Base-by-base conservation (phyloP, 1,140 invertebrate genomes). In the Ostrea edulis region DNA sequence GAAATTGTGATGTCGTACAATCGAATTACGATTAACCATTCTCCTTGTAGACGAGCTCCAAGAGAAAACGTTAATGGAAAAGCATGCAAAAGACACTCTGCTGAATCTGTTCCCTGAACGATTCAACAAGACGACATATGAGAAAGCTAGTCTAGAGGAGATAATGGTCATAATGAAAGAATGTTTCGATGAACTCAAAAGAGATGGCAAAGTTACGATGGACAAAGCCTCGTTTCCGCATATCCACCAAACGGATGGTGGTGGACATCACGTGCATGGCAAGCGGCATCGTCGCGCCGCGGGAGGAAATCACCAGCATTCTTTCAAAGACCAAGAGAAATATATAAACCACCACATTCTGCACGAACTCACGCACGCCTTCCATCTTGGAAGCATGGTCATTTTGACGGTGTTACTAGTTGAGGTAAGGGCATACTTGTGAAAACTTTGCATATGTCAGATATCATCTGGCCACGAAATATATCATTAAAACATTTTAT, bases 301-400 rank as follows among this genome's bases (percentile, higher is more conserved):
- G 20, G 91, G 90, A 8, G 91, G 85, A 82, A 89, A 91, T 62
- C 91, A 92, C 58, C 86, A 92, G 82, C 91, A 92, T 51, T 81
- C 88, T 0, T 89, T 90, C 84, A 82, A 88, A 84, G 81, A 90
- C 58, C n/a, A 89, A 89, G 25, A 83, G 35, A 86, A 90, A 86
- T 51, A 87, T 84, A 71, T 87, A 20, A 87, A 89, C n/a, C 92
- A 93, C 83, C 88, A 91, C 51, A 84, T 93, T 11, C 89, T 93
- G 2, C 89, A 93, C 20, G 92, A 93, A 35, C 84, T 94, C n/a
- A 94, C 93, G 0, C 93, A 94, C 84, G 89, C 91, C 8, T 94
- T 94, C 86, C 93, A 94, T 87, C 86, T 94, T 1, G 92, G 91
- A 8, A 93, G 92, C 62, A 90, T 94, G 90, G 91, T 92, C 22